A percentile compares a stretch with the other conserved stretches of the same genome.
These are phyloP conservation scores for Lucilia sericata DNA, from an alignment of 1,140 invertebrate genomes.

Conservation along the genomic window DNA sequence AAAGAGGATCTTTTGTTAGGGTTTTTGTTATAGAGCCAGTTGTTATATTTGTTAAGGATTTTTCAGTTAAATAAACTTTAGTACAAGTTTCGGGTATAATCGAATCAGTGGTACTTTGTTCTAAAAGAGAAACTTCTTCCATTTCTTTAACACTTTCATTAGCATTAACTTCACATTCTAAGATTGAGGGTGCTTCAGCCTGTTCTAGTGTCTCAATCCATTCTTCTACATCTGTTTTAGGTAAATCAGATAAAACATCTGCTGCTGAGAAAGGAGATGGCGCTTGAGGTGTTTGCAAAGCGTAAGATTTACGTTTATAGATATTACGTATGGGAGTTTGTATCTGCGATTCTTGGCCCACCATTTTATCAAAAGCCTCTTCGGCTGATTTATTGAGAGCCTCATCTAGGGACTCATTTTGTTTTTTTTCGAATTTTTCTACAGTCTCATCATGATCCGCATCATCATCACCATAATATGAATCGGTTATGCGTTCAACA, in stretches of 20 bases:
- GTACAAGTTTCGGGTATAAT: slow-evolving; percentile 29
- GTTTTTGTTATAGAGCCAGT: not conserved
- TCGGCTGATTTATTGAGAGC: slow-evolving; percentile 19
- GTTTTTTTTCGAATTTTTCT: not conserved
- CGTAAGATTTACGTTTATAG: slow-evolving; percentile 6
- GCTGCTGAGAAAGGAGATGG: slow-evolving; percentile 49
- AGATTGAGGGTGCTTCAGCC: slow-evolving; percentile 24
- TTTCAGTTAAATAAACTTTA: slow-evolving; percentile 2
- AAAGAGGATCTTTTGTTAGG: slow-evolving; percentile 36
- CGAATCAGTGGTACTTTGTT: not conserved
- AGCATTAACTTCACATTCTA: slow-evolving; percentile 48
- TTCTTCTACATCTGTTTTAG: slow-evolving; percentile 46
- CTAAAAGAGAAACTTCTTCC: not conserved
- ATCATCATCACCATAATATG: not conserved
- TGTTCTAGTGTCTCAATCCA: slow-evolving; percentile 45
- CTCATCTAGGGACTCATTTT: not conserved
- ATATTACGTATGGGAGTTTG: slow-evolving; percentile 44
- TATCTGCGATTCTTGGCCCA: slow-evolving; percentile 14
- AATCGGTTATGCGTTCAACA: slow-evolving; percentile 18
- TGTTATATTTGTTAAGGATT: not conserved
- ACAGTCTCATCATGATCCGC: not conserved
- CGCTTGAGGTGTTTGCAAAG: not conserved
- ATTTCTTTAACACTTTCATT: slow-evolving; percentile 2
- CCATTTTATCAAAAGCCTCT: slow-evolving; percentile 45
- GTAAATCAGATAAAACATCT: slow-evolving; percentile 50